A percentile compares a stretch with the other conserved stretches of the same genome.
These are phyloP conservation scores for Caenorhabditis plicata DNA, from an alignment of 2,888 invertebrate species.

Conservation along the genomic window DNA sequence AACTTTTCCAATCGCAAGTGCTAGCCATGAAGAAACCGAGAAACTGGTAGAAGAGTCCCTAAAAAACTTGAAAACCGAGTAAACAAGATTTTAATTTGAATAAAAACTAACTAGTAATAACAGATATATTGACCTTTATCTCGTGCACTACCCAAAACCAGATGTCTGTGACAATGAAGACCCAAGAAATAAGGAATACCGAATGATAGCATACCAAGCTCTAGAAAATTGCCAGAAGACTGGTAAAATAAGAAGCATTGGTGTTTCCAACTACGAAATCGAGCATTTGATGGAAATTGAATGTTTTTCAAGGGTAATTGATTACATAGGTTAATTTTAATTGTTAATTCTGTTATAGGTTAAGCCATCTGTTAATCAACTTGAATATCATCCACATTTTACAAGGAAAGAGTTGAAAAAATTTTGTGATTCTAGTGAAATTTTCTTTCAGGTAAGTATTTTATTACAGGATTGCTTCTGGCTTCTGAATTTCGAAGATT, in stretches of 20 bases:
- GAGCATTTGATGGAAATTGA: slow-evolving; percentile 75
- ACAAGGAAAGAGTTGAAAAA: slow-evolving; percentile 64
- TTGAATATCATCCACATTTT: slow-evolving; percentile 68
- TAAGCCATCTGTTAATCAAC: slow-evolving; percentile 59
- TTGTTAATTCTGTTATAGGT: background rate
- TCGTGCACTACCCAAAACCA: slow-evolving; percentile 82
- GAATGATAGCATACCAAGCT: slow-evolving; percentile 75
- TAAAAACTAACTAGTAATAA: slow-evolving; percentile 1
- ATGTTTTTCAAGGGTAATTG: slow-evolving; percentile 9
- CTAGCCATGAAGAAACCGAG: slow-evolving; percentile 24
- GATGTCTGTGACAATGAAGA: slow-evolving; percentile 67
- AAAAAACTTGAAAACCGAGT: slow-evolving; percentile 45
- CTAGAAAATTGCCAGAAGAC: slow-evolving; percentile 68
- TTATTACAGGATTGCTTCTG: background rate
- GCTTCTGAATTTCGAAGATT: background rate
- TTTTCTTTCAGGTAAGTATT: slow-evolving; percentile 65
- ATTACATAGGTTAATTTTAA: background rate
- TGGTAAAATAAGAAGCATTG: slow-evolving; percentile 74
- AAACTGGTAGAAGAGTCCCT: slow-evolving; percentile 51
- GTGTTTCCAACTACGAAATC: slow-evolving; percentile 80
- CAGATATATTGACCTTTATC: slow-evolving; percentile 62
- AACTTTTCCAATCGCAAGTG: slow-evolving; percentile 67
- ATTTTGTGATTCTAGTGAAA: slow-evolving; percentile 65
- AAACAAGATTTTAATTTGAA: background rate
- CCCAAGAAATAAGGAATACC: slow-evolving; percentile 72